Evolutionary conservation across 1,140 invertebrate species (phyloP).

Genomic region (Drosophila pseudoananassae): DNA sequence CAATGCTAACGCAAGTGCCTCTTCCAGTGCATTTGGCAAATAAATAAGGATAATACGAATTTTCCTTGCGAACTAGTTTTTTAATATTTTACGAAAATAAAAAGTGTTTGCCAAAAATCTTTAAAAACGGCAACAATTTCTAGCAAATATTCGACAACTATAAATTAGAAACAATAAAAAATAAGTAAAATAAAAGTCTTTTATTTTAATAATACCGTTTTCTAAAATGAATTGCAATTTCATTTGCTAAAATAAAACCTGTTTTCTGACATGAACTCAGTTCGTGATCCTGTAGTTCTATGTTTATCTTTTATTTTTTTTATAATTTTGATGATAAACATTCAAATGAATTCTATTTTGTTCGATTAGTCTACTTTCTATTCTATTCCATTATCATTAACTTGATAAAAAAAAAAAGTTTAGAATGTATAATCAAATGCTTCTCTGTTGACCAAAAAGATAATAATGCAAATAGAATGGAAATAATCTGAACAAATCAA

Average conservation of each 20-base stretch:
- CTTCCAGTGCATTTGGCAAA: neutral
- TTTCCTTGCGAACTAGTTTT: slow-evolving; percentile 24
- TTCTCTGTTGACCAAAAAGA: neutral
- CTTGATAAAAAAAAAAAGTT: neutral
- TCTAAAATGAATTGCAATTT: neutral
- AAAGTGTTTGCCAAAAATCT: neutral
- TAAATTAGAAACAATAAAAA: too few species aligned
- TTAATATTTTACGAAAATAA: slow-evolving; percentile 47
- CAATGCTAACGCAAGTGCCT: slow-evolving; percentile 24
- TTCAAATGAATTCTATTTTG: neutral
- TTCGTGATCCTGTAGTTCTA: slow-evolving; percentile 10
- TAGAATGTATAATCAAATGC: slow-evolving; percentile 3
- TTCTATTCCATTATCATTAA: neutral
- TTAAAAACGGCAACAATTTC: too few species aligned
- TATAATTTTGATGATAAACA: neutral
- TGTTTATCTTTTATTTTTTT: neutral
- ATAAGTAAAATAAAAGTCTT: too few species aligned
- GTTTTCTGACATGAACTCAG: neutral
- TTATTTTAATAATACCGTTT: too few species aligned
- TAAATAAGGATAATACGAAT: neutral
- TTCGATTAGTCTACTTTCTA: slow-evolving; percentile 20
- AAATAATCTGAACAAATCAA: slow-evolving; percentile 42
- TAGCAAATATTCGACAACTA: too few species aligned
- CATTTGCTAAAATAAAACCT: neutral
- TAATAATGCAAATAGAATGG: slow-evolving; percentile 35